Evolutionary conservation across 2,797 vertebrate genomes (phyloP), one percentile per base, ranked within the genome.

Genomic region (Pteronotus mesoamericanus): DNA sequence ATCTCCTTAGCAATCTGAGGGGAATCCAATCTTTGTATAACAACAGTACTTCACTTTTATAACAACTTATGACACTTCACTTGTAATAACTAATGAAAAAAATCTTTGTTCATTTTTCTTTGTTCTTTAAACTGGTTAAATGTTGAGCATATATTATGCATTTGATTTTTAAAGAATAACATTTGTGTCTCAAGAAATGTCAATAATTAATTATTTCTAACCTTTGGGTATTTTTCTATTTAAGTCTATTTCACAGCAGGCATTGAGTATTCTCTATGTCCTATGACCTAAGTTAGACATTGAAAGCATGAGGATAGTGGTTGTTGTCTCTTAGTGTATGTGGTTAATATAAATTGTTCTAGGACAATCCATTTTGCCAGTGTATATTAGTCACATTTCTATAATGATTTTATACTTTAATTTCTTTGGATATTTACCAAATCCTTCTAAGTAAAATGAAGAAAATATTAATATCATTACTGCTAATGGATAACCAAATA

Each of bases 381-480:
- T 44, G 9, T 32, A 24, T 44, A 37, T 42, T 51, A 86, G 8
- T 86, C 9, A n/a, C 9, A 57, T 69, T 90, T 84, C 44, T 64
- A 1, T 48, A 79, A 42, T 48, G n/a, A 66, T 90, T 91, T 71
- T 59, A 42, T 64, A 26, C 55, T 89, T 96, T 46, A n/a, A 59
- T 53, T 66, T 88, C 3, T 90, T 88, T 55, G 18, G 3, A 34
- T 37, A 68, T 44, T 79, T 59, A 82, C 12, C 24, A 37, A 2
- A 53, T 55, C 0, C 8, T 42, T 83, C 6, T 19, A 83, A 68
- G 19, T 66, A n/a, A 72, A 86, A 2, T 46, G 34, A 39, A 79
- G 14, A 29, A 71, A 89, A 19, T 61, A 32, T 75, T 57, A 37
- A 39, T 53, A 37, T 59, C 5, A 15, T 90, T 89, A 2, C 11